These are phyloP conservation scores for Drosophila subquinaria DNA, from an alignment of 2,888 invertebrate genomes.

Conservation along the genomic window DNA sequence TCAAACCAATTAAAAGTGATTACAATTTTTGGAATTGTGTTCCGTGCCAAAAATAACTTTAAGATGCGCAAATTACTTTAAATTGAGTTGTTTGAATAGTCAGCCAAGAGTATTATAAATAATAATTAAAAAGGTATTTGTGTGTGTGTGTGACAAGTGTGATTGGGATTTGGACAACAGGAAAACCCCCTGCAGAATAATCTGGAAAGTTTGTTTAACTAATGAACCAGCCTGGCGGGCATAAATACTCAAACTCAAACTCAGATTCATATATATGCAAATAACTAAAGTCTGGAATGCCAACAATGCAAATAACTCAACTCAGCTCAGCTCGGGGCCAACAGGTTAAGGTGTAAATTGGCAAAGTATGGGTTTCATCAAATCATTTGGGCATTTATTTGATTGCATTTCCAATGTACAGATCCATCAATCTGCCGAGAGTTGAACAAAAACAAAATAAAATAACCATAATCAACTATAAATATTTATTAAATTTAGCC, in stretches of 20 bases:
- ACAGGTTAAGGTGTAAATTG: conserved; percentile 46
- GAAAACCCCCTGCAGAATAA: conserved; percentile 29
- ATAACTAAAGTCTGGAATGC: conserved; percentile 50
- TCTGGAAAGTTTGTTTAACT: conserved; percentile 48
- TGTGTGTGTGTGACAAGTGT: conserved; percentile 2
- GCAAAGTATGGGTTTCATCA: conserved; percentile 24
- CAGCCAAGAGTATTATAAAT: conserved; percentile 22
- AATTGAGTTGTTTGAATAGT: conserved; percentile 48
- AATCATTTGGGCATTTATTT: conserved; percentile 20
- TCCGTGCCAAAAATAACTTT: conserved; percentile 35
- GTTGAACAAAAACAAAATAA: conserved; percentile 5
- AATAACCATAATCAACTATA: conserved; percentile 43
- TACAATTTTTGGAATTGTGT: conserved; percentile 29
- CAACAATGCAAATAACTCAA: conserved; percentile 46
- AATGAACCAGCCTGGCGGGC: conserved; percentile 41
- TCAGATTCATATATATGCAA: conserved; percentile 42
- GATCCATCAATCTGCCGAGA: conserved; percentile 40
- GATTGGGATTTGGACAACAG: conserved; percentile 11
- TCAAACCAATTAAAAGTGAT: conserved; percentile 51
- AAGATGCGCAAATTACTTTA: conserved; percentile 52
- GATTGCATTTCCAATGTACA: conserved; percentile 29
- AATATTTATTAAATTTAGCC: conserved; percentile 52
- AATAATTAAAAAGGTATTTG: conserved; percentile 26
- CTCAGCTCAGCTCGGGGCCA: conserved; percentile 26
- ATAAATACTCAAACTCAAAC: conserved; percentile 15